Percentiles rank a stretch among this genome's conserved stretches.
Evolutionary conservation across 2,113 vertebrate species (phyloP).

Genomic region (Corythaeola cristata): DNA sequence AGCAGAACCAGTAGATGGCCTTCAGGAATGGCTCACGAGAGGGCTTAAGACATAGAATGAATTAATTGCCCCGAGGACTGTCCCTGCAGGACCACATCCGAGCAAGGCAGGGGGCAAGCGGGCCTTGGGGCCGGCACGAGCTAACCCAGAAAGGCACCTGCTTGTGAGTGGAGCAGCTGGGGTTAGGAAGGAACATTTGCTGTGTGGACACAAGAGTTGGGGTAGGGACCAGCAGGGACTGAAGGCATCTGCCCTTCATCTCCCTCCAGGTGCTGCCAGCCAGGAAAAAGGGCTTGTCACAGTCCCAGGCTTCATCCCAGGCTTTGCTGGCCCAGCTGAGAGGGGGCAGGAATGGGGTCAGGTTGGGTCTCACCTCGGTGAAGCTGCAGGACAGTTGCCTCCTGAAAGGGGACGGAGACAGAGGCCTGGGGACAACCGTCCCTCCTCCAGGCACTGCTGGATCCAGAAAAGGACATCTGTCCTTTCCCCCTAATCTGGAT

Average conservation of each 20-base stretch:
- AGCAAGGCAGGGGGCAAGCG: background rate
- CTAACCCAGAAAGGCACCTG: background rate
- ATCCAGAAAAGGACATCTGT: background rate
- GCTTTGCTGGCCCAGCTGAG: background rate
- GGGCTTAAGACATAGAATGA: background rate
- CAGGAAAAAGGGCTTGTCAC: background rate
- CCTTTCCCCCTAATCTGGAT: no score
- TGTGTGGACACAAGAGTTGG: background rate
- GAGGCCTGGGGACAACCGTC: background rate
- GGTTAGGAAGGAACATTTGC: background rate
- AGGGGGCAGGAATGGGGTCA: background rate
- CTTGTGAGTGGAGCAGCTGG: background rate
- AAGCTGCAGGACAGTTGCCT: background rate
- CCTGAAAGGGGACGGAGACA: background rate
- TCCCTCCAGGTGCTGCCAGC: background rate
- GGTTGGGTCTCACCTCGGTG: background rate
- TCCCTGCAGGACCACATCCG: background rate
- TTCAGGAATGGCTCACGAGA: background rate
- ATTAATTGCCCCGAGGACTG: background rate
- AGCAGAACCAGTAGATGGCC: background rate
- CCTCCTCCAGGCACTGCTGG: background rate
- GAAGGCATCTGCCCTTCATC: background rate
- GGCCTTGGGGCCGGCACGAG: background rate
- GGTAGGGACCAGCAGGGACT: background rate
- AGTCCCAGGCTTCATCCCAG: rapidly evolving